phyloP scores from a whole-genome alignment of 2,888 invertebrate genomes.

The Trimorus sp. region DNA sequence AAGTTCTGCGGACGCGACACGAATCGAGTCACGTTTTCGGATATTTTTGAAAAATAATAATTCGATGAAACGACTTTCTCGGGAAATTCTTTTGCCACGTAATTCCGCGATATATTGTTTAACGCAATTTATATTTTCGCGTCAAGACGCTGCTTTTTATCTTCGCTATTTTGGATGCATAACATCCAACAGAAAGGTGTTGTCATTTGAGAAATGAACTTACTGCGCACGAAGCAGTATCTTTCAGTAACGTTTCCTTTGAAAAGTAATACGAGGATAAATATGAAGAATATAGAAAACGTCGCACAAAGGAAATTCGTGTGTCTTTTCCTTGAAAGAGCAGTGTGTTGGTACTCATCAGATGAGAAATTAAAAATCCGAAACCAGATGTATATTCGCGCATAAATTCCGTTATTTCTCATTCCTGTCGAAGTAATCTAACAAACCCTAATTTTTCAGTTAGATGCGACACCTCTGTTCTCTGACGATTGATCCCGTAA shows the following conservation, averaged over 20 bases:
- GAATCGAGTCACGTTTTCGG: constrained; percentile 20
- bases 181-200: constrained; percentile 6
- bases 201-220: constrained; percentile 39
- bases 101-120: constrained; percentile 23
- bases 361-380: constrained; percentile 19
- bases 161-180: not conserved
- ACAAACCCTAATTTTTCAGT: no score
- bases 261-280: constrained; percentile 31
- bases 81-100: not conserved
- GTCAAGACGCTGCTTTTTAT: not conserved
- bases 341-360: not conserved
- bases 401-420: no score
- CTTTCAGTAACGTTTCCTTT: constrained; percentile 25
- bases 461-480: no score
- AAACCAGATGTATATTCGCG: not conserved
- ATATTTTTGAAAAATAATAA: constrained; percentile 24
- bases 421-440: no score
- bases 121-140: not conserved
- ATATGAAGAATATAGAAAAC: constrained; percentile 26
- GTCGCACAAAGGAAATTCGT: constrained; percentile 3
- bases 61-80: constrained; percentile 13
- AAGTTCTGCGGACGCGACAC: constrained; percentile 14
- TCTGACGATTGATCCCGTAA: no score
- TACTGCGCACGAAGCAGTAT: constrained; percentile 12
- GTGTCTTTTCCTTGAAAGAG: constrained; percentile 25